Evolutionary conservation across 92 coral and sea anemone genomes (phyloP).

Genomic region (Porites evermanni): DNA sequence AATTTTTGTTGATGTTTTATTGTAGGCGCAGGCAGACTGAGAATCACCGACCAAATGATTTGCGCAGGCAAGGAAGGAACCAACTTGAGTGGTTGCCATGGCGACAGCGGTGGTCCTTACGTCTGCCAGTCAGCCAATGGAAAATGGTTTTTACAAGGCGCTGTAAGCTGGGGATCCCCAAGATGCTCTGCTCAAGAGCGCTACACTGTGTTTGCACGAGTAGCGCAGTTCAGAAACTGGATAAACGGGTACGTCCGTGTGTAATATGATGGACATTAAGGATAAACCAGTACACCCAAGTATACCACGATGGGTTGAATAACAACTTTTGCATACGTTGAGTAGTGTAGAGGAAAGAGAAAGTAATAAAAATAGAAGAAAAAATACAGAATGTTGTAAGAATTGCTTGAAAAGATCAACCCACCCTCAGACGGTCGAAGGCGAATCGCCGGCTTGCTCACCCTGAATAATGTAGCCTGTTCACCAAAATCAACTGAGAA

Average conservation of each 20-base stretch:
- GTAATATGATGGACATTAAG: neutral
- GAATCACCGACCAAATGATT: constrained; percentile 68
- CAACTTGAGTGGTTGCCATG: constrained; percentile 56
- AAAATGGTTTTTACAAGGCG: constrained; percentile 54
- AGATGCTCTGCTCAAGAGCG: constrained; percentile 51
- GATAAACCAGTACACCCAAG: neutral
- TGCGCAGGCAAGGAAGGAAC: constrained; percentile 61
- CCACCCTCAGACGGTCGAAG: no score
- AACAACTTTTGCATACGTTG: no score
- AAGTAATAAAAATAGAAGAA: no score
- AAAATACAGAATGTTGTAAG: no score
- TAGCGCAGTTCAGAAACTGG: constrained; percentile 56
- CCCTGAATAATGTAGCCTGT: no score
- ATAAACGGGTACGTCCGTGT: constrained; percentile 22
- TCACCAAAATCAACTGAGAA: no score
- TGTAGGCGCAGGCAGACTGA: constrained; percentile 39
- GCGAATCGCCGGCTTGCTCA: no score
- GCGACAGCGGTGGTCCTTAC: constrained; percentile 67
- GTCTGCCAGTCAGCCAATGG: constrained; percentile 37
- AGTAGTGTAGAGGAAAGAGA: no score
- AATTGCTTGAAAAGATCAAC: no score
- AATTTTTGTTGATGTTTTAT: no score
- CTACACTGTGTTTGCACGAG: constrained; percentile 59
- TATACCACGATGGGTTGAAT: no score
- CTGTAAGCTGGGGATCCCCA: constrained; percentile 60